Evolutionary conservation across 2,113 vertebrate species (phyloP).

Genomic region (Forbesichthys agassizii): DNA sequence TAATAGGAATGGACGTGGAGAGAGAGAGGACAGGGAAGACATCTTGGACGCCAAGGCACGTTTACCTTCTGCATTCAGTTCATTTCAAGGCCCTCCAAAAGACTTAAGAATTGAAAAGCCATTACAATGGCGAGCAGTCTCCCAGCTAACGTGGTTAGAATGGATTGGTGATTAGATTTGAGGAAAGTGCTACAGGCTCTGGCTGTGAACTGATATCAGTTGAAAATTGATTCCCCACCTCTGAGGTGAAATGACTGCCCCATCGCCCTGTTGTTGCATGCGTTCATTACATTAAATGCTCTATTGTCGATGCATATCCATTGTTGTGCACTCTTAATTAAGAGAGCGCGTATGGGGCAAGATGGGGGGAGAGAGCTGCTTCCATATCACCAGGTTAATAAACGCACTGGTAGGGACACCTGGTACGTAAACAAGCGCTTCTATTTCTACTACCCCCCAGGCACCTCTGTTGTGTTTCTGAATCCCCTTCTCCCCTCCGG

Average conservation of each 20-base stretch:
- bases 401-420: not conserved
- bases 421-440: constrained; percentile 30
- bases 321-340: constrained; percentile 52
- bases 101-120: constrained; percentile 60
- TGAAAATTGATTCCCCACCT: constrained; percentile 54
- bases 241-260: constrained; percentile 47
- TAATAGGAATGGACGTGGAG: constrained; percentile 64
- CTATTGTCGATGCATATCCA: constrained; percentile 28
- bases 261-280: constrained; percentile 26
- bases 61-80: constrained; percentile 34
- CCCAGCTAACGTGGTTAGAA: constrained; percentile 55
- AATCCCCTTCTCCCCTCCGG: constrained; percentile 34
- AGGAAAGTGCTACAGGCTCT: constrained; percentile 59
- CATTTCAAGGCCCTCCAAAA: constrained; percentile 54
- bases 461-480: constrained; percentile 37
- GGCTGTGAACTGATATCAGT: constrained; percentile 58
- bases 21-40: constrained; percentile 7
- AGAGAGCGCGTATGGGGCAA: constrained; percentile 17
- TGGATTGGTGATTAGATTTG: constrained; percentile 64
- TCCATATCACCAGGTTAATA: not conserved
- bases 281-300: constrained; percentile 42
- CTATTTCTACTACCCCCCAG: constrained; percentile 64
- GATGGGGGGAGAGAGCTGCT: constrained; percentile 9
- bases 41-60: not conserved
- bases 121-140: constrained; percentile 58